Evolutionary conservation across 2,888 invertebrate species (phyloP).

Genomic region (Drosophila neutralis): DNA sequence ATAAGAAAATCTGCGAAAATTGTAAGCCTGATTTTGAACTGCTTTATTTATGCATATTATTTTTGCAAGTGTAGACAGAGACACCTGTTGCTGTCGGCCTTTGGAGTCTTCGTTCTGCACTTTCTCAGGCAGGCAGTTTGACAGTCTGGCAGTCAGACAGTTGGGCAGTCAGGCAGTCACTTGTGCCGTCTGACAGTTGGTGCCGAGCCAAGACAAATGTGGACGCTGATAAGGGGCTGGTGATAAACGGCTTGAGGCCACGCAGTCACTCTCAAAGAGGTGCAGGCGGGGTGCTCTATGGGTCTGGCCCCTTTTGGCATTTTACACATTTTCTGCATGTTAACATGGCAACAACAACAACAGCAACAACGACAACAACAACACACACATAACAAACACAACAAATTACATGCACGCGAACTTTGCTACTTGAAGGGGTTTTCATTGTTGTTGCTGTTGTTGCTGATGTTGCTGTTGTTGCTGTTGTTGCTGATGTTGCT

Average conservation of each 20-base stretch:
- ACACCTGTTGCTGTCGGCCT: constrained; percentile 45
- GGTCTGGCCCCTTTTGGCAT: constrained; percentile 36
- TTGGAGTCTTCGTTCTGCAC: constrained; percentile 21
- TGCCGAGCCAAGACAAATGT: constrained; percentile 54
- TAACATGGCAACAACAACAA: constrained; percentile 52
- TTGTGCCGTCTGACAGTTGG: constrained; percentile 1
- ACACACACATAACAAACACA: constrained; percentile 4
- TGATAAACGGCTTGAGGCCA: constrained; percentile 46
- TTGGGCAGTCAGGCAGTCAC: constrained; percentile 1
- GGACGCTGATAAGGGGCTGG: constrained; percentile 47
- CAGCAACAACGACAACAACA: constrained; percentile 8
- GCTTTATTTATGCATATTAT: not conserved
- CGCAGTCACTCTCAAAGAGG: not conserved
- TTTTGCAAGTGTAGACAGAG: not conserved
- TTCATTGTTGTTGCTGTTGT: constrained; percentile 19
- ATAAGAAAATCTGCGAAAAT: not conserved
- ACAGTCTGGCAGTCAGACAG: not conserved
- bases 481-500: constrained; percentile 10
- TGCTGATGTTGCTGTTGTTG: constrained; percentile 3
- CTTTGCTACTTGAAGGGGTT: constrained; percentile 41
- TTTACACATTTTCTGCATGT: constrained; percentile 56
- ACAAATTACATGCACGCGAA: constrained; percentile 60
- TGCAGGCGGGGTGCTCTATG: constrained; percentile 10
- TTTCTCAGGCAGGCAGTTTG: constrained; percentile 16
- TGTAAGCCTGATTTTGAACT: not conserved